Evolutionary conservation across 2,888 invertebrate species (phyloP).

Genomic region (Rosalia funebris): DNA sequence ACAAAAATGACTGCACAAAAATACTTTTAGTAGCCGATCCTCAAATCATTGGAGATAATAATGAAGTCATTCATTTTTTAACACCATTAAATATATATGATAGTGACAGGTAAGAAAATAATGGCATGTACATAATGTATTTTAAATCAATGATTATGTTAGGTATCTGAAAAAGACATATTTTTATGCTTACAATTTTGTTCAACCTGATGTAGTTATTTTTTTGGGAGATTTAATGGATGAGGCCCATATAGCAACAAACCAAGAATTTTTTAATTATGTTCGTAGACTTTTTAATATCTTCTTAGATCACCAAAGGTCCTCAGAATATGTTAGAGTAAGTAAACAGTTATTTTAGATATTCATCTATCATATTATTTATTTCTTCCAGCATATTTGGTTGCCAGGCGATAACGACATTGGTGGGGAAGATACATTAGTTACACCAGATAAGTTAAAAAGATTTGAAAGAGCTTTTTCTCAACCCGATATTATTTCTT

Average conservation of each 20-base stretch:
- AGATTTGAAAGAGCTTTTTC: conserved; percentile 81
- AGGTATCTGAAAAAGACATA: conserved; percentile 87
- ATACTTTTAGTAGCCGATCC: conserved; percentile 82
- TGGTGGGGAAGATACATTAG: conserved; percentile 86
- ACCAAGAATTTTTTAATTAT: conserved; percentile 77
- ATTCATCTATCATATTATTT: conserved; percentile 9
- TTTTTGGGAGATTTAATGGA: conserved; percentile 96
- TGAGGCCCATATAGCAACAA: conserved; percentile 85
- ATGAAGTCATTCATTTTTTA: conserved; percentile 73
- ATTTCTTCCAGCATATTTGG: conserved; percentile 75
- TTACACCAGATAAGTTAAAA: conserved; percentile 74
- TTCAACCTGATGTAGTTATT: conserved; percentile 84
- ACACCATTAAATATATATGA: conserved; percentile 85
- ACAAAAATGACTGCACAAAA: conserved; percentile 56
- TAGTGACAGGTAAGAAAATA: conserved; percentile 82
- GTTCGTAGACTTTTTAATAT: conserved; percentile 77
- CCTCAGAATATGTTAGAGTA: conserved; percentile 56
- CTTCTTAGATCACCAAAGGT: conserved; percentile 64
- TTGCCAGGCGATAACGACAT: conserved; percentile 98
- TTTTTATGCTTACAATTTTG: conserved; percentile 73
- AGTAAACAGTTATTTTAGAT: too few relatives aligned
- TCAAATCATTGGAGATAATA: conserved; percentile 86
- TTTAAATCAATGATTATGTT: conserved; percentile 51
- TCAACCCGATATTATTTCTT: conserved; percentile 72
- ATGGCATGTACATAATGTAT: background rate